phyloP scores from a whole-genome alignment of 2,113 vertebrate genomes.

The Pipa parva region DNA sequence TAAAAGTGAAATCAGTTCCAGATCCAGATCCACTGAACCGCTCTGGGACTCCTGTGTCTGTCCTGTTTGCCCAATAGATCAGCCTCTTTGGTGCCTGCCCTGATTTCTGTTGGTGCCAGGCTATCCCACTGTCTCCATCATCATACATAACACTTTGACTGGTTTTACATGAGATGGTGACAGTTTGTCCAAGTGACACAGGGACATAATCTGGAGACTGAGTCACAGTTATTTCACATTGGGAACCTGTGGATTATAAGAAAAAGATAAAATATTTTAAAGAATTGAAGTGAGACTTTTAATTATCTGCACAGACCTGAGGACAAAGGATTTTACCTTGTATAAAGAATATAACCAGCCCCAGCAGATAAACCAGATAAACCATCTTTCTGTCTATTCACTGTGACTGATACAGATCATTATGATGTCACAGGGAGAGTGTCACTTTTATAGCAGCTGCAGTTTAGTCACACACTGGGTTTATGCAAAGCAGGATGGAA shows the following conservation, averaged over 20 bases:
- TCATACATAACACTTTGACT: constrained; percentile 15
- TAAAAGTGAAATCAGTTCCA: constrained; percentile 9
- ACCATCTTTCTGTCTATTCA: no score
- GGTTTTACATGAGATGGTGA: constrained; percentile 12
- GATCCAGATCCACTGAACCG: constrained; percentile 15
- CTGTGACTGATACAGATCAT: no score
- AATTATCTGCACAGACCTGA: no score
- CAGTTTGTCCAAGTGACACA: neutral
- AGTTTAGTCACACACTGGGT: no score
- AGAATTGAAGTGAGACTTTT: no score
- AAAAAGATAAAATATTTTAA: neutral
- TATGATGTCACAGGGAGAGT: no score
- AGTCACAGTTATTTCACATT: neutral
- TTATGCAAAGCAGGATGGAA: no score
- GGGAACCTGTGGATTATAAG: neutral
- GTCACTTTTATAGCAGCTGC: no score
- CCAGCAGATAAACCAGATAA: no score
- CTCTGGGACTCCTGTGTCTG: constrained; percentile 3
- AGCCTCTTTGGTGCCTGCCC: constrained; percentile 35
- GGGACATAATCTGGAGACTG: constrained; percentile 26
- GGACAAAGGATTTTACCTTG: no score
- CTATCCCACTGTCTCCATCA: neutral
- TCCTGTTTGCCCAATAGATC: neutral
- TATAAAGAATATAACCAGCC: no score
- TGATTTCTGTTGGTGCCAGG: constrained; percentile 50